phyloP scores from a whole-genome alignment of 2,113 vertebrate species.

The Pollachius pollachius region DNA sequence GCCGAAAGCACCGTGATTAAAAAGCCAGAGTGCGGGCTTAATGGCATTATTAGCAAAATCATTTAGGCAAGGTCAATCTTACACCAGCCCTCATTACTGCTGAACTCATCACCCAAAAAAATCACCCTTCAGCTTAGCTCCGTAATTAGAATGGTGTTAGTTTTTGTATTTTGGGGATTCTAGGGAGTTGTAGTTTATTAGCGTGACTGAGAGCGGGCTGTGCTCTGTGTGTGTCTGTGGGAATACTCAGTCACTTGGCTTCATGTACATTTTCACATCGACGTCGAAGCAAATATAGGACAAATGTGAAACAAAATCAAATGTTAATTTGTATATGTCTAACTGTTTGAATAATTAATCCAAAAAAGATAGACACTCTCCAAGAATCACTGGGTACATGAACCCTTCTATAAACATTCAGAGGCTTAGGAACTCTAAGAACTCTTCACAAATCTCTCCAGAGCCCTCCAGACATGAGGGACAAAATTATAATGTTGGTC shows the following conservation, averaged over 20 bases:
- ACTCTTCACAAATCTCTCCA: too few species aligned
- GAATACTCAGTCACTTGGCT: not conserved
- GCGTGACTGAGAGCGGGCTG: not conserved
- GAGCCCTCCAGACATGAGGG: constrained; percentile 17
- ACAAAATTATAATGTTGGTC: constrained; percentile 6
- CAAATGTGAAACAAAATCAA: too few species aligned
- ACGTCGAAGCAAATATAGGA: too few species aligned
- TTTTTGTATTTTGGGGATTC: not conserved
- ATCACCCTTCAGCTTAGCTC: constrained; percentile 14
- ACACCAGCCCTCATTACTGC: constrained; percentile 51
- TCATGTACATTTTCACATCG: too few species aligned
- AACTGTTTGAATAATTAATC: too few species aligned
- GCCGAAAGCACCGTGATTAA: constrained; percentile 54
- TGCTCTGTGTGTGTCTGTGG: constrained; percentile 1
- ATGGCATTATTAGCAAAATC: constrained; percentile 61
- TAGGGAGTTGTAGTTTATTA: not conserved
- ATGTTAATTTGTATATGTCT: too few species aligned
- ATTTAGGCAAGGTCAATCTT: constrained; percentile 68
- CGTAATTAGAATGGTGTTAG: constrained; percentile 4
- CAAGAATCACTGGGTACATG: too few species aligned
- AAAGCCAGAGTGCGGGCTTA: constrained; percentile 42
- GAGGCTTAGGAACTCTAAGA: not conserved
- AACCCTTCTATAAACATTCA: constrained; percentile 16
- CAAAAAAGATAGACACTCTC: too few species aligned
- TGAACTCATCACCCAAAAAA: constrained; percentile 19